Percentiles rank a stretch among this genome's conserved stretches.
These are phyloP conservation scores for Hypothenemus hampei DNA, from an alignment of 1,140 invertebrate genomes.

Conservation along the genomic window DNA sequence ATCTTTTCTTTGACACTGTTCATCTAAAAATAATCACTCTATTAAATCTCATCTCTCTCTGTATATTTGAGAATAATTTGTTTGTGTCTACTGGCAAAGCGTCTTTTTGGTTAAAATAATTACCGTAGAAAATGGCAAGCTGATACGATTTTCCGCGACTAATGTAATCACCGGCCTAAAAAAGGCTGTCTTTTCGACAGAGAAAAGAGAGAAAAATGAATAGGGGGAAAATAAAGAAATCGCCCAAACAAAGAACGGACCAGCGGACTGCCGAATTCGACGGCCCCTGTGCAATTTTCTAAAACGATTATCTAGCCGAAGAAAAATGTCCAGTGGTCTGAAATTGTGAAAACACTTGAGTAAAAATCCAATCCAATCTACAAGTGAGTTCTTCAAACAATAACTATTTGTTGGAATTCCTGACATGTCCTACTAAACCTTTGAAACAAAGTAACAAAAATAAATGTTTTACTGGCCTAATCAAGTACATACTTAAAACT, in stretches of 20 bases:
- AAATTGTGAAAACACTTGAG: not conserved
- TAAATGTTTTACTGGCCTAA: not conserved
- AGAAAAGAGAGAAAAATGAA: slow-evolving; percentile 1
- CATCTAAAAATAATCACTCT: too few relatives aligned
- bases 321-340: slow-evolving; percentile 14
- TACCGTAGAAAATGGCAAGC: too few relatives aligned
- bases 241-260: slow-evolving; percentile 11
- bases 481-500: not conserved
- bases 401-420: not conserved
- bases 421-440: not conserved
- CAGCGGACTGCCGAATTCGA: slow-evolving; percentile 17
- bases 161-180: slow-evolving; percentile 8
- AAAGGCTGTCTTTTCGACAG: not conserved
- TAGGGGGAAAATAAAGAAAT: slow-evolving; percentile 19
- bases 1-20: too few relatives aligned
- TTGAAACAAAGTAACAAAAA: not conserved
- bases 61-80: too few relatives aligned
- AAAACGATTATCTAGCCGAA: slow-evolving; percentile 18
- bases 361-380: not conserved
- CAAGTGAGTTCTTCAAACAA: not conserved
- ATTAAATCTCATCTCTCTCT: too few relatives aligned
- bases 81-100: too few relatives aligned
- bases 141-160: slow-evolving; percentile 3
- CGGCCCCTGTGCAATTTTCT: slow-evolving; percentile 26
- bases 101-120: slow-evolving; percentile 2